These are phyloP conservation scores for Platycnemis pennipes DNA, from an alignment of 2,888 invertebrate genomes.

Conservation along the genomic window DNA sequence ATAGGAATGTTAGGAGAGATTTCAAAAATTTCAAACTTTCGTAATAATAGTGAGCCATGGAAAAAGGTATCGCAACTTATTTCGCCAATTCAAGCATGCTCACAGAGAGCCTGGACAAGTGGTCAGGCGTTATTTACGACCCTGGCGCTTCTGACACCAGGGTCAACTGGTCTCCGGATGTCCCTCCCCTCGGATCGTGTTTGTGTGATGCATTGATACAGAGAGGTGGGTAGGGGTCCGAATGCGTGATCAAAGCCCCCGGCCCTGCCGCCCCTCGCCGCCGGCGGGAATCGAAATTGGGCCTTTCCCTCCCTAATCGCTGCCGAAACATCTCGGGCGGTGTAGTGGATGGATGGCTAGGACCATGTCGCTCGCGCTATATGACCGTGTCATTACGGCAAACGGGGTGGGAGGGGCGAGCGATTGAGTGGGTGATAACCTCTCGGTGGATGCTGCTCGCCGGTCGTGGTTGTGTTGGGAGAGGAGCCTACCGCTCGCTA, in stretches of 20 bases:
- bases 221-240: not conserved
- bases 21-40: too few species aligned
- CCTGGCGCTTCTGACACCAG: not conserved
- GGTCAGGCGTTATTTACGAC: not conserved
- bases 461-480: not conserved
- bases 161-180: not conserved
- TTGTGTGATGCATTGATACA: not conserved
- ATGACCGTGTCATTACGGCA: not conserved
- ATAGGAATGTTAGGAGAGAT: too few species aligned
- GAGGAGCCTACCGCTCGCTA: too few species aligned
- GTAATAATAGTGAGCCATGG: too few species aligned
- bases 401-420: not conserved
- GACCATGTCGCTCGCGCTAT: not conserved
- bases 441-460: not conserved
- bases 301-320: not conserved
- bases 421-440: conserved; percentile 18
- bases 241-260: not conserved
- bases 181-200: not conserved
- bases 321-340: conserved; percentile 4
- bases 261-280: not conserved
- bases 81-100: too few species aligned
- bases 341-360: not conserved
- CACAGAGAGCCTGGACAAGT: too few species aligned
- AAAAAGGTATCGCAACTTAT: too few species aligned
- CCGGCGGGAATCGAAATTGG: not conserved